Conservation (phyloP, 2,888 invertebrate species). For the Rapana venosa region DNA sequence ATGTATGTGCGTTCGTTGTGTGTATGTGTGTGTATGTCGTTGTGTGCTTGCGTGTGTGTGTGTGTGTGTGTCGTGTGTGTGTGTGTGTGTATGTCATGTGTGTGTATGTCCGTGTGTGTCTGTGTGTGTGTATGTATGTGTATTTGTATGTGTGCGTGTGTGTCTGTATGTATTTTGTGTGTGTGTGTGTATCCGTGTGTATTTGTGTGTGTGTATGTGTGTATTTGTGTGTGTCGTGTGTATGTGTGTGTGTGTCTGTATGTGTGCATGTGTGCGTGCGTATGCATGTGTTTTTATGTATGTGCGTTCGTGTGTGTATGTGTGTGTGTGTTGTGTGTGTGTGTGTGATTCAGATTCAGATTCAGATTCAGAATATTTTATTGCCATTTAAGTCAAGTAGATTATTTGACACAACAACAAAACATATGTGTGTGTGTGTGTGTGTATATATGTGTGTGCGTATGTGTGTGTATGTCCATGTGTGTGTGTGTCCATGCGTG, state of each 20-base stretch:
- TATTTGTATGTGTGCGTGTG: slow-evolving; percentile 16
- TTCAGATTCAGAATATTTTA: background rate
- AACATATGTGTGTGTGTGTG: background rate
- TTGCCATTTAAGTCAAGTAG: background rate
- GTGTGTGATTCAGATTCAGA: background rate
- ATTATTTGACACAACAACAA: background rate
- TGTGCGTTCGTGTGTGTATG: background rate
- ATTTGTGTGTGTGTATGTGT: background rate
- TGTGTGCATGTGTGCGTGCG: background rate
- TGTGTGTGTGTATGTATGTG: slow-evolving; percentile 22
- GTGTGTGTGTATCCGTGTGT: background rate
- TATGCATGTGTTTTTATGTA: background rate
- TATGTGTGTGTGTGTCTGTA: background rate
- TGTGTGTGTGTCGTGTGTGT: background rate
- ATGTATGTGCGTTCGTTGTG: background rate
- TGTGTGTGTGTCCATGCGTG: background rate
- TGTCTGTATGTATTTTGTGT: background rate
- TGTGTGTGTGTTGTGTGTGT: background rate
- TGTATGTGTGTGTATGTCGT: background rate
- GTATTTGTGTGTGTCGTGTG: background rate
- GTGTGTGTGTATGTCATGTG: background rate
- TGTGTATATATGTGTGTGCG: slow-evolving; percentile 13
- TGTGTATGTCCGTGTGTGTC: background rate
- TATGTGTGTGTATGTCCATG: slow-evolving; percentile 16
- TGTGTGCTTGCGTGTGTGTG: background rate